Percentiles rank a stretch among this genome's conserved stretches.
phyloP scores from a whole-genome alignment of 2,888 invertebrate species.

The Stictocephala bisonia region DNA sequence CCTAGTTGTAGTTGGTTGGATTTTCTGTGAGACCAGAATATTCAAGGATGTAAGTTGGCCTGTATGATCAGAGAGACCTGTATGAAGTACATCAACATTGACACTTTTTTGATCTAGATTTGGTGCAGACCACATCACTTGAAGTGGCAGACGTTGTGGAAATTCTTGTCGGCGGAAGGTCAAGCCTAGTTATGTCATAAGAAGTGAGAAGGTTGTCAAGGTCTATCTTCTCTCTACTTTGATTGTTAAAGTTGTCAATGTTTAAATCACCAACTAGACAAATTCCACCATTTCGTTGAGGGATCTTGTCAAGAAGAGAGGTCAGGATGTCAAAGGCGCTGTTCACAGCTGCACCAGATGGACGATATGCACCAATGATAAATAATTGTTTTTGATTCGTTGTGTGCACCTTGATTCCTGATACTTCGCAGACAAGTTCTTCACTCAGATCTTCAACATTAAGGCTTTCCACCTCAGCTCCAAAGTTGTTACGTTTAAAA shows the following conservation, averaged over 20 bases:
- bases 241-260: background rate
- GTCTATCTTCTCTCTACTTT: background rate
- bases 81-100: no score
- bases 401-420: background rate
- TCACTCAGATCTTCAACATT: background rate
- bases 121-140: no score
- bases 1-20: no score
- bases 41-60: no score
- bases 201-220: no score
- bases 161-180: background rate
- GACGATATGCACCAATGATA: background rate
- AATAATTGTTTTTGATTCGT: background rate
- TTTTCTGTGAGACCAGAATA: no score
- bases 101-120: no score
- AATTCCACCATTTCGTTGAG: background rate
- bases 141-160: no score
- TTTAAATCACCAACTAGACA: background rate
- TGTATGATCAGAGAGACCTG: no score
- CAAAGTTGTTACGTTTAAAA: no score
- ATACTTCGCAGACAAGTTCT: background rate
- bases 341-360: background rate
- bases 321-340: background rate
- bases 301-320: background rate
- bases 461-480: no score
- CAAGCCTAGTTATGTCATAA: constrained; percentile 11